phyloP scores from a whole-genome alignment of 2,888 invertebrate species.

The Gastrophysa polygoni region DNA sequence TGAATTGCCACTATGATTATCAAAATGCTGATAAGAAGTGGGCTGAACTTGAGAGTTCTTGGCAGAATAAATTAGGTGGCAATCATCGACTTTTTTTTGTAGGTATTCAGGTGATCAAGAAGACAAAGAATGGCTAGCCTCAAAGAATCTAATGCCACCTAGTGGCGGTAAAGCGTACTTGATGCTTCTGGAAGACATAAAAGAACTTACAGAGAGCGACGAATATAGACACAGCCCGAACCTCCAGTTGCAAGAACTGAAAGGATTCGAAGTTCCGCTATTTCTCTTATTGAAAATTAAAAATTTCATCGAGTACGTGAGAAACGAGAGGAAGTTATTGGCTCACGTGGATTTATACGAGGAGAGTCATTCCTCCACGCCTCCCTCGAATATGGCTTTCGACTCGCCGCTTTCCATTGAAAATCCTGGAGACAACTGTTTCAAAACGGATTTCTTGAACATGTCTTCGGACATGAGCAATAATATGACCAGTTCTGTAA shows the following conservation, averaged over 20 bases:
- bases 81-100: neutral
- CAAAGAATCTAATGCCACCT: constrained; percentile 76
- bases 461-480: constrained; percentile 56
- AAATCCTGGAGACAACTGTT: constrained; percentile 20
- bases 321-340: constrained; percentile 52
- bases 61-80: neutral
- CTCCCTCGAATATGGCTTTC: constrained; percentile 51
- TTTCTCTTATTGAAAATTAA: constrained; percentile 79
- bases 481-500: constrained; percentile 55
- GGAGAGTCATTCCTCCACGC: constrained; percentile 53
- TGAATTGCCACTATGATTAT: too few species aligned
- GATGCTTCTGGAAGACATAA: constrained; percentile 78
- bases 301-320: constrained; percentile 63
- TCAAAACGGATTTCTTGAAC: constrained; percentile 50
- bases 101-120: constrained; percentile 77
- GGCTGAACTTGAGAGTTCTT: too few species aligned
- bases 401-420: constrained; percentile 55
- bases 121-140: constrained; percentile 82
- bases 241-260: constrained; percentile 69
- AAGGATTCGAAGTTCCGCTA: constrained; percentile 76
- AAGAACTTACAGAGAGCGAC: constrained; percentile 74
- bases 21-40: too few species aligned
- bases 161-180: constrained; percentile 82
- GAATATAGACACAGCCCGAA: constrained; percentile 72
- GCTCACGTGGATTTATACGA: constrained; percentile 52